Evolutionary conservation across 2,888 invertebrate species (phyloP).

Genomic region (Drosophila limbata): DNA sequence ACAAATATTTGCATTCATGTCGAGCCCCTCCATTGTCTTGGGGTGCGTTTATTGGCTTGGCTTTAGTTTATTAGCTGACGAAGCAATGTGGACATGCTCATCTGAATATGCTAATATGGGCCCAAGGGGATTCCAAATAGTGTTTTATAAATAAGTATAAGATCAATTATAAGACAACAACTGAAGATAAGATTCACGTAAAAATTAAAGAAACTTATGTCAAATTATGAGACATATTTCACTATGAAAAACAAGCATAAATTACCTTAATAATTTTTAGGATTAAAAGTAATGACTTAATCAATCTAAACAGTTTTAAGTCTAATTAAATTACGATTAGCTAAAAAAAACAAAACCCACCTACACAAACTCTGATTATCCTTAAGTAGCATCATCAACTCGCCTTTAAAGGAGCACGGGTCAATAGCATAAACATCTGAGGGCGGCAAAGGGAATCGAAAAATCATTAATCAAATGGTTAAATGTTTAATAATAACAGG

Average conservation of each 20-base stretch:
- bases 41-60: conserved; percentile 36
- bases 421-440: conserved; percentile 21
- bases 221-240: too few relatives aligned
- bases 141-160: background rate
- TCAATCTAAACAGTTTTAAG: background rate
- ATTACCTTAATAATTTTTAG: background rate
- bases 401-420: conserved; percentile 13
- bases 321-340: background rate
- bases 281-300: conserved; percentile 1
- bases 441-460: conserved; percentile 40
- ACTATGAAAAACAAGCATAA: too few relatives aligned
- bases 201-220: too few relatives aligned
- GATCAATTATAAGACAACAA: background rate
- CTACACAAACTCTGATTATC: conserved; percentile 1
- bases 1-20: conserved; percentile 82
- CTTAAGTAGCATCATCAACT: conserved; percentile 8
- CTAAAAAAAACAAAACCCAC: background rate
- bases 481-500: conserved; percentile 64
- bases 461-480: conserved; percentile 76
- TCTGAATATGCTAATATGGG: conserved; percentile 4
- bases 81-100: conserved; percentile 7
- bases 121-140: background rate
- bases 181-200: background rate
- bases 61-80: conserved; percentile 50
- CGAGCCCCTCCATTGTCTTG: conserved; percentile 25